Evolutionary conservation across 2,888 invertebrate genomes (phyloP), one percentile per base, ranked within the genome.

Genomic region (Cephus rjabovi): DNA sequence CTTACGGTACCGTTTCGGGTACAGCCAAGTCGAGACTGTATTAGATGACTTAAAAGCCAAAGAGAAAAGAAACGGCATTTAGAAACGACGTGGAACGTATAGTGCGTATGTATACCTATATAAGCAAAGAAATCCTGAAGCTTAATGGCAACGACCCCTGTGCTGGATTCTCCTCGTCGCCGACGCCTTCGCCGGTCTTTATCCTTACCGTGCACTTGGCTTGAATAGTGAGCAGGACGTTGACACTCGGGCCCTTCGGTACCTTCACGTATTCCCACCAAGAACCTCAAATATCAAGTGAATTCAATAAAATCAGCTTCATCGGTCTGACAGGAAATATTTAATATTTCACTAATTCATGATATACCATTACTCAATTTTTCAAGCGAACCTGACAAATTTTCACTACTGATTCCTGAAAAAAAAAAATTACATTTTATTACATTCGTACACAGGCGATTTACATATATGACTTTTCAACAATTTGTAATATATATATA

Each of bases 201-300:
- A 71, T 34, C 74, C 34, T 30, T 79, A 82, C 82, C 82, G 83
- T 86, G 87, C 87, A 88, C 89, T 89, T 88, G 90, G 87, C 87
- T 88, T 89, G 89, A 90, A 90, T 89, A 89, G 87, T 89, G 86
- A 88, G 83, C 87, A 90, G 90, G 90, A 87, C 90, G 87, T 90
- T 90, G 90, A 90, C 90, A 89, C 86, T 83, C n/a, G 79, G 82
- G 56, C 56, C 56, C 56, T 56, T 56, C 56, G 9, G 23, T 56
- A 56, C 1, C 56, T 56, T 23, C 56, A 9, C 56, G 56, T 56
- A 56, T 56, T 23, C 2, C 2, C 56, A 3, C 9, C 6, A 2
- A 56, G 23, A 56, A 23, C 23, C 56, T 56, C 1, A 56, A 56
- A 56, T 56, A 6, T 56, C 9, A 56, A 6, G 9, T 56, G 6